Conservation (phyloP, 2,797 vertebrate species). For the Liparis tanakae region DNA sequence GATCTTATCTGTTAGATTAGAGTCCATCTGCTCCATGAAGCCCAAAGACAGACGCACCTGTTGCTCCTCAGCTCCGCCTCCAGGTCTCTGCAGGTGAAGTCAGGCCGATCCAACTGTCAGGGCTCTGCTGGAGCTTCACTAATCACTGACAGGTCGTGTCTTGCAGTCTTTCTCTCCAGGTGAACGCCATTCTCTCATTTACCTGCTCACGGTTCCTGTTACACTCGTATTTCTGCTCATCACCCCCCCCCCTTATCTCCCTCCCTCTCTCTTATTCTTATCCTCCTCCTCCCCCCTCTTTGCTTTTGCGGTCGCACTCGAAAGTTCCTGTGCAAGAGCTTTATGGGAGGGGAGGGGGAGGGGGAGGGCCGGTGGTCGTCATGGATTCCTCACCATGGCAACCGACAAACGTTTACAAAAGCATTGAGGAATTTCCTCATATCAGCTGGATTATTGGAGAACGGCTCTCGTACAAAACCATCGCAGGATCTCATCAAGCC, state of each 20-base stretch:
- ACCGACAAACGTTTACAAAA: slow-evolving; percentile 89
- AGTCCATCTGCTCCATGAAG: neutral
- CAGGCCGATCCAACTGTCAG: slow-evolving; percentile 28
- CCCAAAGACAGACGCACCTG: slow-evolving; percentile 48
- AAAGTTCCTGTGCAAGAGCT: slow-evolving; percentile 83
- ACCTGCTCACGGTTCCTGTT: slow-evolving; percentile 43
- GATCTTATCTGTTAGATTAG: neutral
- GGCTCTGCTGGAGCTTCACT: slow-evolving; percentile 28
- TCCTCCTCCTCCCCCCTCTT: slow-evolving; percentile 64
- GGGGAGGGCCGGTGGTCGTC: slow-evolving; percentile 84
- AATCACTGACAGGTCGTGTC: slow-evolving; percentile 43
- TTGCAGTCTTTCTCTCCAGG: slow-evolving; percentile 19
- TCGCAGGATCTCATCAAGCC: slow-evolving; percentile 79
- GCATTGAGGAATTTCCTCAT: slow-evolving; percentile 90
- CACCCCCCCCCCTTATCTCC: slow-evolving; percentile 49
- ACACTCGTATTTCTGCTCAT: slow-evolving; percentile 56
- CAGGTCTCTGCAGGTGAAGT: slow-evolving; percentile 28
- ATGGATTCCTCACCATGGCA: slow-evolving; percentile 87
- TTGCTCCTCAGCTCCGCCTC: slow-evolving; percentile 37
- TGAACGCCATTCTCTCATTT: slow-evolving; percentile 24
- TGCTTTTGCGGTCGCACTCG: slow-evolving; percentile 64
- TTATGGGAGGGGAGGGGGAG: slow-evolving; percentile 61
- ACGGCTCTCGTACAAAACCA: slow-evolving; percentile 76
- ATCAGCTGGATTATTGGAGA: slow-evolving; percentile 90
- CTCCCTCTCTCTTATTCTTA: slow-evolving; percentile 52